Evolutionary conservation across 2,888 invertebrate species (phyloP), one percentile per base, ranked within the genome.

Genomic region (Nomada hirtipes): DNA sequence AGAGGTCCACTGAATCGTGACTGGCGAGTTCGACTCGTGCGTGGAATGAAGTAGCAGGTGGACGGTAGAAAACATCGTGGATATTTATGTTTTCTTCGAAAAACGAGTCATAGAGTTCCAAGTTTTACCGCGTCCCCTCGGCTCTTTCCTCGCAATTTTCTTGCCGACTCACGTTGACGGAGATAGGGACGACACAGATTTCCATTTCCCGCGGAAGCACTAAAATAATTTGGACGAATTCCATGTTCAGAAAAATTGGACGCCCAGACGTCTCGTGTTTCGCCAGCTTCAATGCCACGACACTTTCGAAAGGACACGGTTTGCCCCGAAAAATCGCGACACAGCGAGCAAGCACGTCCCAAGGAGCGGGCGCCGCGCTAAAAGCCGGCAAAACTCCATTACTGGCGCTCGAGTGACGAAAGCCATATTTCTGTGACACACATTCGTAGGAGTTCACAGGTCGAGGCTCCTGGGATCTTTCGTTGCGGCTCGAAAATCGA

Each of bases 381-480:
- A 65, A 52, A 59, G 53, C 23, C n/a, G 18, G 20, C 50, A 53
- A 53, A 67, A 20, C 36, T 47, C 26, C 65, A 73, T 77, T 61
- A 55, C 15, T 36, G n/a, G 3, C 2, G 61, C 2, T n/a, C 36
- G 42, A 65, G 20, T 20, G 59, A 74, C 55, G 52, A 59, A 77
- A 63, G 42, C 15, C 15, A 59, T 57, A n/a, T 29, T 59, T 50
- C 50, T 0, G 44, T 11, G 20, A 15, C 61, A 20, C 47, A 13
- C 63, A 15, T 15, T 15, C 29, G 26, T 0, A 11, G 18, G 52
- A 23, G 71, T 71, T 80, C 80, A 57, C 36, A 9, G 61, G 57
- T 80, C 67, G 67, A 78, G 55, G 79, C 50, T 61, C 26, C 23
- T 20, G 26, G 26, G 52, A 10, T 47, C 53, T 44, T 23, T 57